Evolutionary conservation across 2,113 vertebrate species (phyloP).

Genomic region (Girardinichthys multiradiatus): DNA sequence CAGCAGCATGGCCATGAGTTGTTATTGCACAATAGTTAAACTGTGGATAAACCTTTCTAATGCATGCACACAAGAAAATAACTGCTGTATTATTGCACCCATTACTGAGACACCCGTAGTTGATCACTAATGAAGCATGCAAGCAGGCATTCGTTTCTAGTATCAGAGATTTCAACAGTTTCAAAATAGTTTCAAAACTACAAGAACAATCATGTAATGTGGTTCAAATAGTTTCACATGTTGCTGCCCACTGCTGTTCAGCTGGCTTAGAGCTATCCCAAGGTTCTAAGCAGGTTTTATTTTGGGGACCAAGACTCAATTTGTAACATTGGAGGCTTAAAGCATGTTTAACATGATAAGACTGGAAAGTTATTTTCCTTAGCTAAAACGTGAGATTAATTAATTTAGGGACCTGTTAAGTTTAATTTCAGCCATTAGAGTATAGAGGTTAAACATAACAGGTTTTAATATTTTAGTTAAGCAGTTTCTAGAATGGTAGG

Average conservation of each 20-base stretch:
- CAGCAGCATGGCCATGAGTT: background rate
- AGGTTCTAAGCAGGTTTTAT: background rate
- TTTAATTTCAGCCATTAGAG: background rate
- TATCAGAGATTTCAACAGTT: background rate
- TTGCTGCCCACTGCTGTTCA: no score
- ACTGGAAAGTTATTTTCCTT: background rate
- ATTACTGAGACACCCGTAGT: no score
- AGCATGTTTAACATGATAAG: background rate
- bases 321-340: no score
- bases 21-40: background rate
- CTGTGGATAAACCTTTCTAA: background rate
- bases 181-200: background rate
- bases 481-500: no score
- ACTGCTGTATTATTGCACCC: background rate
- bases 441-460: background rate
- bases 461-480: no score
- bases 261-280: no score
- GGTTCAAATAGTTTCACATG: background rate
- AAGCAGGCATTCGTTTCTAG: background rate
- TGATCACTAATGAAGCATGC: background rate
- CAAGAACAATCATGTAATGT: background rate
- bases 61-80: background rate
- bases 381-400: no score
- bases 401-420: no score
- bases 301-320: background rate